phyloP scores from a whole-genome alignment of 2,113 vertebrate species.

The Tragelaphus imberbis region DNA sequence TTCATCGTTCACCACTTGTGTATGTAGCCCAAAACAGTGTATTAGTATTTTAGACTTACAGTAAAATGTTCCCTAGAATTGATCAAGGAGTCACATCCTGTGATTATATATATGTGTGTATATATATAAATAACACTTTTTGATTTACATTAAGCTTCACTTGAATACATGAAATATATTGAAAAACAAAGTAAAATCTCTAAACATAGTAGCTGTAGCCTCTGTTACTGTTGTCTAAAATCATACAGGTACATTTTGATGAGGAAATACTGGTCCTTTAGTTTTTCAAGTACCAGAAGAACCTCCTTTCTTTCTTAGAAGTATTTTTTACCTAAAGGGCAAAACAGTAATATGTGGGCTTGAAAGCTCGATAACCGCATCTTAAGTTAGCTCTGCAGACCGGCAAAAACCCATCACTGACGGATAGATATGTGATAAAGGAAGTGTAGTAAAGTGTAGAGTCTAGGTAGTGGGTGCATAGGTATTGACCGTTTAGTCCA shows the following conservation, averaged over 20 bases:
- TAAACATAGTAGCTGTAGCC: not conserved
- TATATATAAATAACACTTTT: not conserved
- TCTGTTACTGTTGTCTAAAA: not conserved
- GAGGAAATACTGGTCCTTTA: not conserved
- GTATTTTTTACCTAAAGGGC: not conserved
- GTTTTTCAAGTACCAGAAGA: not conserved
- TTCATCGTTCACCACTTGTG: not conserved
- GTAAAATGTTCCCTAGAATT: not conserved
- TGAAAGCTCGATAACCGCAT: not conserved
- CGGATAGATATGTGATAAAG: not conserved
- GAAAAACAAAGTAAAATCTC: not conserved
- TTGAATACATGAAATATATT: not conserved
- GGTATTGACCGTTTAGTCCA: accelerated
- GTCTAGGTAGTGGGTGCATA: accelerated
- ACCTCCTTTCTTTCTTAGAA: not conserved
- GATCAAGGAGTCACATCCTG: not conserved
- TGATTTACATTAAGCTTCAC: not conserved
- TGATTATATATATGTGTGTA: not conserved
- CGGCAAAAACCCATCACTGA: not conserved
- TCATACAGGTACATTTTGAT: not conserved
- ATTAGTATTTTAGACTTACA: not conserved
- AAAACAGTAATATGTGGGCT: not conserved
- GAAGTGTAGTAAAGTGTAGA: not conserved
- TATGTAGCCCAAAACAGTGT: not conserved
- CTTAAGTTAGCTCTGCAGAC: not conserved